Evolutionary conservation across 2,888 invertebrate genomes (phyloP), one percentile per base, ranked within the genome.

Genomic region (Bursaphelenchus okinawaensis): DNA sequence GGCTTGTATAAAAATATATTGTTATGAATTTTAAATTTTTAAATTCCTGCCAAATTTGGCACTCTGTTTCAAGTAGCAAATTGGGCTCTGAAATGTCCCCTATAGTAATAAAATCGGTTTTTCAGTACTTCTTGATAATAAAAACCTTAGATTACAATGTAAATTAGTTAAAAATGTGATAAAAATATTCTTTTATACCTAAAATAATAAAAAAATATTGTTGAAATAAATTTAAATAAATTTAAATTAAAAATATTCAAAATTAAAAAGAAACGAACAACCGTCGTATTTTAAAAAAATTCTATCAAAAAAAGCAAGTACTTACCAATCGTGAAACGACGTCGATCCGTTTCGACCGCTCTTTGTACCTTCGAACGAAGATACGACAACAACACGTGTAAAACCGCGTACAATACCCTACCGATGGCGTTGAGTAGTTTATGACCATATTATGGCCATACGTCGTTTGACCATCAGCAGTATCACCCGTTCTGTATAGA

Each of bases 311-410:
- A 59, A 23, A 40, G 19, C 19, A 26, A 50, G 6, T 4, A 65
- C 64, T 26, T 40, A 80, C 78, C 68, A 80, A 63, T 70, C 80
- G 63, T 12, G 78, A 78, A 22, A 80, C 80, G 56, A 80, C 80
- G 68, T 80, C 80, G 58, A 80, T 80, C 16, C 80, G 70, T 68
- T 80, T 80, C n/a, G 79, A 79, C 24, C 80, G 63, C 58, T 80
- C 80, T 61, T 80, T 80, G 56, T 80, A 80, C 29, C 79, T 68
- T 7, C 80, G 66, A 7, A 80, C 79, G 63, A 80, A 80, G 19
- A 80, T 73, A 19, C 73, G 70, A 63, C 78, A 80, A 63, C 79
- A 80, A 62, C 77, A 77, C 8, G 75, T 71, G 58, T 70, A 68
- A 20, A 76, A 72, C 8, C 22, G 24, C n/a, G 24, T 54, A n/a